Evolutionary conservation across 2,797 vertebrate genomes (phyloP), one percentile per base, ranked within the genome.

Genomic region (Crenichthys baileyi): DNA sequence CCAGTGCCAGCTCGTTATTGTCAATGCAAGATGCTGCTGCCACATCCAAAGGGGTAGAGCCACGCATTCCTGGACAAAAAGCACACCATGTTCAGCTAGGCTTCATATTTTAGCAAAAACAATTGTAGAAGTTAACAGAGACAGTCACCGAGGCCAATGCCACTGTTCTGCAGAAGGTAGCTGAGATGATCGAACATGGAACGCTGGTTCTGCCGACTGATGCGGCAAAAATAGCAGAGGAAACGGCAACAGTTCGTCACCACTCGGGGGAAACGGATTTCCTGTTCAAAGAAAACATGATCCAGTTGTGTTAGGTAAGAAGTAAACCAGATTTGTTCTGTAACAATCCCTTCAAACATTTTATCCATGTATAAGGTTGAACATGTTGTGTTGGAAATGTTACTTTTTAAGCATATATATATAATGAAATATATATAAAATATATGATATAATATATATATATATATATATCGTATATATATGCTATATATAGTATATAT

Each of bases 131-230:
- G 15, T 53, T 2, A 70, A 44, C 5, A 78, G 74, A 75, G n/a
- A 79, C 31, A 79, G 94, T 95, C 84, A 99, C 97, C 97, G 7
- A 98, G 95, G 60, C 97, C 97, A 0, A 99, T 98, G 92, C 98
- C 96, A 0, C 98, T 99, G 93, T 99, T 99, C 87, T 98, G 96
- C 71, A 99, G 95, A 81, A 99, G 95, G 92, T 99, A 99, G 91
- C 97, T 97, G 81, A 99, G 96, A 82, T 99, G 98, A 90, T 99
- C 98, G 22, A 99, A 99, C 98, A 99, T 99, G 77, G 98, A 97
- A 4, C 98, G 96, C 80, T 99, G 98, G 90, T 99, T 99, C 84
- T 99, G 98, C 9, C 97, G 96, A 92, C 98, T 99, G 91, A 99
- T 99, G 41, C 98, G 96, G 85, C 98, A 98, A 94, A 99, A 99